A percentile compares a stretch with the other conserved stretches of the same genome.
Conservation (phyloP, 2,113 vertebrate genomes). For the Ceyx margarethae region DNA sequence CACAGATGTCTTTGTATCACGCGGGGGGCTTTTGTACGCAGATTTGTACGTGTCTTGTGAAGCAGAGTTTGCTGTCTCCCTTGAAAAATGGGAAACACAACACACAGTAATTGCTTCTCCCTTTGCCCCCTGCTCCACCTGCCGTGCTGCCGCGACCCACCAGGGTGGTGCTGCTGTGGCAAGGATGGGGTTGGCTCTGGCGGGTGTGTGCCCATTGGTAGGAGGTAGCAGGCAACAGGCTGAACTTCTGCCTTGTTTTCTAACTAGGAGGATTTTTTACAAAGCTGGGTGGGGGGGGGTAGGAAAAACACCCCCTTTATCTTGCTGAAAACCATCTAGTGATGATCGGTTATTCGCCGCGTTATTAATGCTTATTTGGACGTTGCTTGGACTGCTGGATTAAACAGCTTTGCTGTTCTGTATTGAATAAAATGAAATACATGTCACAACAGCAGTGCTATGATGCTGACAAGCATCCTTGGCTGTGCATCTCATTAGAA, state of each 20-base stretch:
- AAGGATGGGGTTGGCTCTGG: not conserved
- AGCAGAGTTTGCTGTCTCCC: not conserved
- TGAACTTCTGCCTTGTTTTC: slow-evolving; percentile 30
- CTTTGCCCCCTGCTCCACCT: not conserved
- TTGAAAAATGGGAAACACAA: not conserved
- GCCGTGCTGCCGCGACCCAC: slow-evolving; percentile 7
- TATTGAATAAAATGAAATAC: slow-evolving; percentile 77
- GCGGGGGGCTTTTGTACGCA: not conserved
- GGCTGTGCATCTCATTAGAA: slow-evolving; percentile 78
- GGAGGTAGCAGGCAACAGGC: not conserved
- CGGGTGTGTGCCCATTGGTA: not conserved
- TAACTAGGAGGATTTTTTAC: slow-evolving; percentile 48
- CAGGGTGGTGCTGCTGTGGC: not conserved
- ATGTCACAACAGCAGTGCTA: slow-evolving; percentile 78
- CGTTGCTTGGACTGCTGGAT: slow-evolving; percentile 74
- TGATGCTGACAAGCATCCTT: slow-evolving; percentile 76
- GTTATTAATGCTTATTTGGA: slow-evolving; percentile 76
- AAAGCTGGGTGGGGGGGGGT: slow-evolving; percentile 8
- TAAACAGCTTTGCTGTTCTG: slow-evolving; percentile 74
- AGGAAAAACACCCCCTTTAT: slow-evolving; percentile 23
- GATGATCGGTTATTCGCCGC: slow-evolving; percentile 63
- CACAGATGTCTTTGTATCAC: slow-evolving; percentile 35
- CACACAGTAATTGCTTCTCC: not conserved
- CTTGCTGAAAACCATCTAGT: slow-evolving; percentile 65
- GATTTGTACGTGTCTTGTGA: slow-evolving; percentile 5